These are phyloP conservation scores for Phaetusa simplex DNA, from an alignment of 2,113 vertebrate genomes.

Conservation along the genomic window DNA sequence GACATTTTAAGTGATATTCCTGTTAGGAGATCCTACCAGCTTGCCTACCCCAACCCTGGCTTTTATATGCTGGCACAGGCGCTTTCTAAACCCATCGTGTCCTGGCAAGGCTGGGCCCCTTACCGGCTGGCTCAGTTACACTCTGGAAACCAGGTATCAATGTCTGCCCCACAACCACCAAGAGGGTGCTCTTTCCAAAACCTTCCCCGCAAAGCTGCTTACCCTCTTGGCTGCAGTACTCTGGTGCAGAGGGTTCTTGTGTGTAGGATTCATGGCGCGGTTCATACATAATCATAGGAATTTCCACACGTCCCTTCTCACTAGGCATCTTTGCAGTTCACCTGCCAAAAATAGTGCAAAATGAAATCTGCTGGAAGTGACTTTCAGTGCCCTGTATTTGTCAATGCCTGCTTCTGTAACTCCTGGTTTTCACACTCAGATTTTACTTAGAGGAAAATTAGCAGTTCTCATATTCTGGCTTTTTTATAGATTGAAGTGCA, in stretches of 20 bases:
- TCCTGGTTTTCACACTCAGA: not conserved
- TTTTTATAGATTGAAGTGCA: not conserved
- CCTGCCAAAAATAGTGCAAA: not conserved
- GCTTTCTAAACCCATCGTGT: accelerated
- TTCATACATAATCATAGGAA: conserved; percentile 8
- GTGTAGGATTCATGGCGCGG: accelerated
- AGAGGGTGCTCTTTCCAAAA: not conserved
- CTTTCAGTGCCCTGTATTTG: not conserved
- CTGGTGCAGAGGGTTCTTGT: not conserved
- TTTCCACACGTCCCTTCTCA: not conserved
- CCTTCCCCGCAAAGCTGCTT: not conserved
- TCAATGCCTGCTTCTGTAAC: accelerated
- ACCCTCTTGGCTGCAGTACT: not conserved
- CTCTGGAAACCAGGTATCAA: accelerated
- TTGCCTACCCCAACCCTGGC: not conserved
- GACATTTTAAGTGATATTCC: not conserved
- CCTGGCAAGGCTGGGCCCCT: not conserved
- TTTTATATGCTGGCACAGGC: not conserved
- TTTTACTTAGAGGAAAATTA: not conserved
- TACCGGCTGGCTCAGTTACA: not conserved
- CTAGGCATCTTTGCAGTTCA: not conserved
- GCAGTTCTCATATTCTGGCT: not conserved
- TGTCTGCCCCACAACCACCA: accelerated
- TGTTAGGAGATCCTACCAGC: not conserved
- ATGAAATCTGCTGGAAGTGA: accelerated